Evolutionary conservation across 2,888 invertebrate species (phyloP), one percentile per base, ranked within the genome.

Genomic region (Schizaphis graminum): DNA sequence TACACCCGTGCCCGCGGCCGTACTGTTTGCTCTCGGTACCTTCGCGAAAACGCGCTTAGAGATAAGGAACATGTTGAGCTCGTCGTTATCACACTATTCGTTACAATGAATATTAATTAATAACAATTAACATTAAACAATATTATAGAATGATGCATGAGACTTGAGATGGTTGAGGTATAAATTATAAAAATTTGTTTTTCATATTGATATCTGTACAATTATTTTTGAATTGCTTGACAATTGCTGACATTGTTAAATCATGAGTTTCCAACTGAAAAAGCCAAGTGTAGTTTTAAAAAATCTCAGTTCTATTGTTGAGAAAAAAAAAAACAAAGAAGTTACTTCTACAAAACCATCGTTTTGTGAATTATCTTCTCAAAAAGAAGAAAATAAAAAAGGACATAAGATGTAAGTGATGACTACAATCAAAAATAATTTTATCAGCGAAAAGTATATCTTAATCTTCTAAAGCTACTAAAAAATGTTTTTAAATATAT

Each of bases 201-300:
- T 21, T 35, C 11, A 35, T 77, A 35, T 77, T 21, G 7, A 77
- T 77, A 77, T 21, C 1, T 5, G 35, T 35, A 35, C 8, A 77
- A 7, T 21, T 77, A 77, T 77, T 77, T 77, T 77, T 77, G 35
- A 77, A 77, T 35, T 77, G 16, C 35, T 21, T 77, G n/a, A n/a
- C n/a, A n/a, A n/a, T n/a, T 35, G 8, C 8, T 35, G 7, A 2
- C n/a, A 3, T 67, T 21, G 35, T 35, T 44, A 90, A 84, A 89
- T 26, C 35, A 93, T 93, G 93, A 89, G 44, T 84, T 93, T 93
- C 21, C 47, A 93, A 26, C 10, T 57, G 47, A 93, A 93, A 84
- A 93, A 89, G 47, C 93, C 84, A 41, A 93, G 93, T 57, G 44
- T 44, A 13, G 44, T 93, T n/a, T 89, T 85, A 49, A 77, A 89